Conservation (phyloP, 2,888 invertebrate species). For the Polymixis lichenea region DNA sequence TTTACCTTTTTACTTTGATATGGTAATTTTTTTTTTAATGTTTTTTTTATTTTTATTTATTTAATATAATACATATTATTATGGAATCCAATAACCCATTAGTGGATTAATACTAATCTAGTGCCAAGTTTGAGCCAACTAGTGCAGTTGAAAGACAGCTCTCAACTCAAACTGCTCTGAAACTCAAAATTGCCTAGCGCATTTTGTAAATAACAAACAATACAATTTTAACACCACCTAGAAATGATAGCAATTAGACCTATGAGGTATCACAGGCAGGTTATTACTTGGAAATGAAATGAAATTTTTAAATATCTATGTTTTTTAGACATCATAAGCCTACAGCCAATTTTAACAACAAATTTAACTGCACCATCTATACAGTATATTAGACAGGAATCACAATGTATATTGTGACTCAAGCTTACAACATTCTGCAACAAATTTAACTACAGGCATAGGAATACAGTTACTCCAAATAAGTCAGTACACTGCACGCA, state of each 20-base stretch:
- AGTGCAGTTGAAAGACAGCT: slow-evolving; percentile 41
- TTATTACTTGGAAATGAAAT: slow-evolving; percentile 64
- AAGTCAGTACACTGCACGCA: slow-evolving; percentile 72
- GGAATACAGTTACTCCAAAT: slow-evolving; percentile 62
- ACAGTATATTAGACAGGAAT: slow-evolving; percentile 31
- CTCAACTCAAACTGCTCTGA: slow-evolving; percentile 43
- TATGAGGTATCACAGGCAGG: slow-evolving; percentile 69
- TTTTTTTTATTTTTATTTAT: no score
- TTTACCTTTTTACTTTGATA: no score
- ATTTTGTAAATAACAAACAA: slow-evolving; percentile 57
- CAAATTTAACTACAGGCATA: slow-evolving; percentile 62
- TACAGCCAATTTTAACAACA: slow-evolving; percentile 57
- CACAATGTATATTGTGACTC: slow-evolving; percentile 43
- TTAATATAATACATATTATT: slow-evolving; percentile 66
- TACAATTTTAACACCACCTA: slow-evolving; percentile 66
- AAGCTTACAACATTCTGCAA: slow-evolving; percentile 62
- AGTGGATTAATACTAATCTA: slow-evolving; percentile 67
- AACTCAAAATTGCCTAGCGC: slow-evolving; percentile 53
- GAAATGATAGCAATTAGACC: slow-evolving; percentile 64
- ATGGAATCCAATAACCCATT: slow-evolving; percentile 66
- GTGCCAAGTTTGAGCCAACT: slow-evolving; percentile 55
- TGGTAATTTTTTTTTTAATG: no score
- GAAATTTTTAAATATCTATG: slow-evolving; percentile 51
- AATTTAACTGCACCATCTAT: slow-evolving; percentile 49
- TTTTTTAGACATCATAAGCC: slow-evolving; percentile 40